These are phyloP conservation scores for Oryzaephilus surinamensis DNA, from an alignment of 1,140 invertebrate species.

Conservation along the genomic window DNA sequence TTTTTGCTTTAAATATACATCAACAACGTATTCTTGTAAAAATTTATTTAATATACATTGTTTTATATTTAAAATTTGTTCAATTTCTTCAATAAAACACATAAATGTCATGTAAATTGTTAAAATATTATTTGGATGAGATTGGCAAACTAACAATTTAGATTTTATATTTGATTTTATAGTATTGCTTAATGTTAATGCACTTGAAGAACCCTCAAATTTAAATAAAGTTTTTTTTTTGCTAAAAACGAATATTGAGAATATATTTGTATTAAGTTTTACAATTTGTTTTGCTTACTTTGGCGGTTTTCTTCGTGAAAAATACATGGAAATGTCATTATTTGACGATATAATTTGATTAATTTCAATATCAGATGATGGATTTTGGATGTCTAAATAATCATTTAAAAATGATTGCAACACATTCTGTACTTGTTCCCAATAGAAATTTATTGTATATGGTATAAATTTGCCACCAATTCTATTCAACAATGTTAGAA, in stretches of 20 bases:
- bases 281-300: conserved; percentile 33
- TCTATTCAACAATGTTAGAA: conserved; percentile 52
- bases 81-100: conserved; percentile 67
- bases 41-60: conserved; percentile 59
- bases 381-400: conserved; percentile 72
- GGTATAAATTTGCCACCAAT: conserved; percentile 47
- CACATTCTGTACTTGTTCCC: conserved; percentile 82
- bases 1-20: conserved; percentile 53
- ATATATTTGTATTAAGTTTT: neutral
- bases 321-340: conserved; percentile 53
- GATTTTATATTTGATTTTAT: conserved; percentile 41
- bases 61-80: conserved; percentile 45
- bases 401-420: conserved; percentile 67
- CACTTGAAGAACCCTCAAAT: conserved; percentile 70
- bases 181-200: conserved; percentile 54
- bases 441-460: conserved; percentile 76
- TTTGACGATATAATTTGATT: conserved; percentile 47
- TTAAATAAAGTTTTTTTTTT: conserved; percentile 58
- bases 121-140: conserved; percentile 65
- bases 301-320: conserved; percentile 52
- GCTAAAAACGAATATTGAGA: conserved; percentile 29
- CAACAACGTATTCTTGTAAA: conserved; percentile 63
- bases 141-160: conserved; percentile 55
- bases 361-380: conserved; percentile 47
- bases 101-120: conserved; percentile 64